Base-by-base conservation (phyloP, 1,140 invertebrate genomes). In the Drosophila sp. region DNA sequence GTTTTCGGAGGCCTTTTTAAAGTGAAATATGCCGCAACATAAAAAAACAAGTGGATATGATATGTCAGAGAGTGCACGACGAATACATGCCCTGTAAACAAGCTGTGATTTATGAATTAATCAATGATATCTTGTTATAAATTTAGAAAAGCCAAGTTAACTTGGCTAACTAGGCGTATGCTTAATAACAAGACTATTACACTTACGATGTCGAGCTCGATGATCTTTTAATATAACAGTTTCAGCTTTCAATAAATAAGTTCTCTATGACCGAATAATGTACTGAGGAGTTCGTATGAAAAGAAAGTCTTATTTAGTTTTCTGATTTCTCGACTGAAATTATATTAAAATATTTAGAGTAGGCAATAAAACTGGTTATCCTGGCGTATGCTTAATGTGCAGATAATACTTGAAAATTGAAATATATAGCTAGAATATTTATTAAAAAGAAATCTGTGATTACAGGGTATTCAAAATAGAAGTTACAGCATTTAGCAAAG, bases 1-100 rank as follows among this genome's bases (percentile, higher is more conserved):
- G 36, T 27, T 45, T 70, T 73, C 51, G 45, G 32, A 51, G 40
- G 45, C 46, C 16, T 71, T 76, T 81, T 69, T 69, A 41, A 84
- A 75, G 57, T 74, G 74, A 80, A 78, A 74, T 74, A 59, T 51
- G 51, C 41, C 57, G 13, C 21, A 50, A 38, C 8, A 57, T 8
- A 38, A 53, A 32, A 51, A 67, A 58, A 45, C 27, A 53, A 36
- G n/a, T 9, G 57, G 25, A 43, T 45, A 50, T 58, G 27, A 45
- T 46, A 50, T 38, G 21, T 8, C 7, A 8, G 14, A 7, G 8
- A 16, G 4, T 16, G 27, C 14, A 0, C 5, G 50, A 43, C 27
- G 29, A 43, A 8, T 2, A 43, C 38, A 64, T 64, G 9, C 48
- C 11, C 36, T 43, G 36, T 13, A 29, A 29, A 29, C 27, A 29